Evolutionary conservation across 2,888 invertebrate genomes (phyloP), one percentile per base, ranked within the genome.

Genomic region (Antheraea yamamai): DNA sequence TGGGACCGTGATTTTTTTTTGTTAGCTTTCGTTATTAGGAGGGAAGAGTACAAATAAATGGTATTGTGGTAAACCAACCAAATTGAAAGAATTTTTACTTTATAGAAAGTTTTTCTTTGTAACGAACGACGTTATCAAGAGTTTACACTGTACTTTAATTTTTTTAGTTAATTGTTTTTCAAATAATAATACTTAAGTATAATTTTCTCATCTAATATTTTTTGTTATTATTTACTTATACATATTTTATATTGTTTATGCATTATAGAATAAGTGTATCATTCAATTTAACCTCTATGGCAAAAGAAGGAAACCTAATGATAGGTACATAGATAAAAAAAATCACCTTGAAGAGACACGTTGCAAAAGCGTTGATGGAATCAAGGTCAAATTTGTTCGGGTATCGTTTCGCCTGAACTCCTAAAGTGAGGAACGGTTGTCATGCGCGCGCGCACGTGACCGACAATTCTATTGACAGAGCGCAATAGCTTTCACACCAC

Each of bases 391-490:
- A 66, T 26, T 26, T 14, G 18, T 64, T 30, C 35, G 68, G 35
- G 68, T 26, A 30, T 35, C 52, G 35, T 30, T 23, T 16, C 30
- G 51, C 16, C 61, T 58, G 7, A n/a, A 58, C 58, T 4, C 58
- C 20, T 30, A 52, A 52, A 20, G 52, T 64, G 61, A 66, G 66
- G 14, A 74, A n/a, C n/a, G 35, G 16, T 14, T 23, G 74, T 68
- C 68, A 70, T 23, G 70, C 68, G 74, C 55, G 14, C 30, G 74
- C 55, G 70, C 74, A 74, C 74, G 74, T 74, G 74, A 68, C 68
- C n/a, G 74, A 74, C 68, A 14, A 16, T 68, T 35, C 68, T 35
- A 20, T 7, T 18, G 26, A 68, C 35, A 68, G 66, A 74, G 74
- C 55, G 68, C 35, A 18, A 39, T 35, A 14, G 35, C 70, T 74